Evolutionary conservation across 2,797 vertebrate species (phyloP).

Genomic region (Sebastes goodei): DNA sequence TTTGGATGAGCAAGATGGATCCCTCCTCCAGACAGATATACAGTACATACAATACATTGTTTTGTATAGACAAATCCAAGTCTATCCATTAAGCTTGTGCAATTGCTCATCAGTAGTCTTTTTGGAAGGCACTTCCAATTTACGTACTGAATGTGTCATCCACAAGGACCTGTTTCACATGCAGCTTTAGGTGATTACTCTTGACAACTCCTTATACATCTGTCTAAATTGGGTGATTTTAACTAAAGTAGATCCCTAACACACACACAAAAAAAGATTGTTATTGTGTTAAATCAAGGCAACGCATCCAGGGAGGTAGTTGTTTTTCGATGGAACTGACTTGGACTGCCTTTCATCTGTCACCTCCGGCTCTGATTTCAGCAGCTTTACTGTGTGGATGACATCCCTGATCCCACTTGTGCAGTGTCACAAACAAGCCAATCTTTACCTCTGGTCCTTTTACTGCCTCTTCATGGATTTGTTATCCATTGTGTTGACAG

Average conservation of each 20-base stretch:
- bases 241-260: neutral
- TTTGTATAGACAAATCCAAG: neutral
- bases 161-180: neutral
- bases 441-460: conserved; percentile 22
- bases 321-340: neutral
- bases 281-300: neutral
- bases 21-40: neutral
- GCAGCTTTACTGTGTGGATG: conserved; percentile 2
- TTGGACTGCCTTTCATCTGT: neutral
- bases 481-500: conserved; percentile 42
- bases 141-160: neutral
- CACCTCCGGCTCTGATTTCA: conserved; percentile 13
- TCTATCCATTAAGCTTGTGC: neutral
- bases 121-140: neutral
- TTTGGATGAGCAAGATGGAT: neutral
- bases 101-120: neutral
- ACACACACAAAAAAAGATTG: neutral
- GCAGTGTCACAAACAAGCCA: conserved; percentile 28
- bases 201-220: neutral
- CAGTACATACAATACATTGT: neutral
- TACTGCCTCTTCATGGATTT: conserved; percentile 21
- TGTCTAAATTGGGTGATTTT: neutral
- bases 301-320: neutral
- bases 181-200: neutral
- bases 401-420: conserved; percentile 42